Base-by-base conservation (phyloP, 2,113 vertebrate genomes). In the Ptychochromis oligacanthus region DNA sequence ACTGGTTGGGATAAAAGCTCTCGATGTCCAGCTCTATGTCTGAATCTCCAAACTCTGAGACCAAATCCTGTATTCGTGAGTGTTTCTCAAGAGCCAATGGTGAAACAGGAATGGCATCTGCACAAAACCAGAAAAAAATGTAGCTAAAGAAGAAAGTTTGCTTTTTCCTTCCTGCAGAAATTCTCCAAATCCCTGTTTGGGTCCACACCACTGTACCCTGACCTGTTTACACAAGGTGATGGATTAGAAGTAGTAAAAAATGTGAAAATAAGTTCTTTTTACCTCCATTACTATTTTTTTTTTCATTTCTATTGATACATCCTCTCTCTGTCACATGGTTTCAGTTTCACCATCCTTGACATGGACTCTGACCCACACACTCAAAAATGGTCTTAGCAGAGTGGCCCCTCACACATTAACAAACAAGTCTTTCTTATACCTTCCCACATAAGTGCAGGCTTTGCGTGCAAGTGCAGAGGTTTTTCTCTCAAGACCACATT, bases 11-110 rank as follows among this genome's bases (percentile, higher is more conserved):
- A 80, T 28, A 75, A 61, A 88, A 65, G 61, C 61, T 80, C 70
- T 88, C 88, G 6, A 81, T 75, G 54, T 88, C 88, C 59, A 84
- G 2, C 60, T 90, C 84, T 9, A 10, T 7, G 13, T 92, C 90
- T 7, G 20, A 79, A 5, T 75, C 78, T 26, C 81, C 79, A 56
- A 70, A 81, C 17, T 89, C 85, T 38, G 75, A 82, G 20, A 6
- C 75, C 24, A 59, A 28, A 61, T 89, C 76, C 59, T 31, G 70
- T 54, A 18, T 72, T 70, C 22, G 28, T 1, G 55, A 46, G 77
- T 59, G 8, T 56, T 17, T 46, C 6, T 57, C 84, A 9, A 12
- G 5, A 38, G 14, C 28, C 9, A 43, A 31, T 3, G 34, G 31
- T 7, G 80, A 75, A 58, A 15, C 2, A 3, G 61, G 4, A 46